Conservation (phyloP, 2,113 vertebrate species). For the Syngnathus scovelli region DNA sequence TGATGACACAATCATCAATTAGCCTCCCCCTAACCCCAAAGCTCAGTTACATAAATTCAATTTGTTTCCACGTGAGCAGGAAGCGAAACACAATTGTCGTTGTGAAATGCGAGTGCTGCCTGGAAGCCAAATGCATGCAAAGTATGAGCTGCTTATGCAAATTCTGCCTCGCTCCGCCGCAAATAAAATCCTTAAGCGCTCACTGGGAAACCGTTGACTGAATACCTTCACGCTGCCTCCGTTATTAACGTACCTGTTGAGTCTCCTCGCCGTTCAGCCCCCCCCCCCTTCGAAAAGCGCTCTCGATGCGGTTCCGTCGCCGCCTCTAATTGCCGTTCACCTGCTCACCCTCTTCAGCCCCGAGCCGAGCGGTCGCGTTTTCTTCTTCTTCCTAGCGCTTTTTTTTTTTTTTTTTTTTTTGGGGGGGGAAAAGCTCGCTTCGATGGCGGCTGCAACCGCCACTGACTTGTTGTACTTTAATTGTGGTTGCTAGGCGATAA, state of each 20-base stretch:
- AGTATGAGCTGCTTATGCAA: constrained; percentile 13
- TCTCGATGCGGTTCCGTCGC: constrained; percentile 10
- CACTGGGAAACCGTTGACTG: not conserved
- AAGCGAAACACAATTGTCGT: constrained; percentile 7
- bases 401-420: constrained; percentile 18
- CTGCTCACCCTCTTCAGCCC: constrained; percentile 49
- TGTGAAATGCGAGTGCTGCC: constrained; percentile 15
- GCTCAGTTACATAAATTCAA: too few species aligned
- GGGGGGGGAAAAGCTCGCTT: constrained; percentile 15
- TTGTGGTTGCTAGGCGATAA: constrained; percentile 84
- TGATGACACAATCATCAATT: too few species aligned
- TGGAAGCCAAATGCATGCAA: constrained; percentile 18
- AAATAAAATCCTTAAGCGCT: constrained; percentile 1
- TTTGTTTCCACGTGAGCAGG: not conserved
- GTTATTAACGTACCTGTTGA: constrained; percentile 46
- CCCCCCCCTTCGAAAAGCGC: not conserved
- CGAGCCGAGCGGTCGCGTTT: not conserved
- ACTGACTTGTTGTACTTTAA: constrained; percentile 80
- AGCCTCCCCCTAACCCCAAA: too few species aligned
- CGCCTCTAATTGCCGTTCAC: constrained; percentile 43
- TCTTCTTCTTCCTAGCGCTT: constrained; percentile 20
- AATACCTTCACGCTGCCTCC: constrained; percentile 27
- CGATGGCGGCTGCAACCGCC: constrained; percentile 51
- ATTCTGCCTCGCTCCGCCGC: constrained; percentile 14
- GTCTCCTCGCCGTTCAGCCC: not conserved